Base-by-base conservation (phyloP, 2,797 vertebrate species). In the Sebastes paucispinis region DNA sequence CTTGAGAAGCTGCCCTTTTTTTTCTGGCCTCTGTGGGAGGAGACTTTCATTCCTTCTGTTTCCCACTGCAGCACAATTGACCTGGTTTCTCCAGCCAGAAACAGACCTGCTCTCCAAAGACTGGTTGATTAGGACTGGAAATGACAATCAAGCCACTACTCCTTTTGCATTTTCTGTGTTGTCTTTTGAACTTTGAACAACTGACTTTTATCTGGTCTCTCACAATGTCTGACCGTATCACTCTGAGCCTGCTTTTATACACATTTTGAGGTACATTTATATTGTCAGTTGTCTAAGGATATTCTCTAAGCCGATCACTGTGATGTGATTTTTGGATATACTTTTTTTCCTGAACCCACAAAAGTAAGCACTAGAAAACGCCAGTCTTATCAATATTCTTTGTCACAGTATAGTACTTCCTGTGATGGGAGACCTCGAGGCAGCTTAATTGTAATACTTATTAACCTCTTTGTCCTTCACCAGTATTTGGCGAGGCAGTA, bases 201-300 rank as follows among this genome's bases (percentile, higher is more conserved):
- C 16, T 81, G 81, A 70, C 77, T 84, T 89, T 88, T 73, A 25
- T 60, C 73, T 12, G 14, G 63, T 77, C 39, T n/a, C 83, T 87
- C 81, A 76, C 80, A 65, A 57, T 68, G 43, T 77, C 43, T 75
- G 69, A 88, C 80, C 76, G 5, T 58, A 58, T 86, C 89, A 89
- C 84, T 86, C 74, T 87, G 81, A 90, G 80, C 71, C 75, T 86
- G 84, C 65, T 93, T 94, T 92, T 93, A 60, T 92, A 92, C 84
- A 92, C 87, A 2, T 31, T 65, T 80, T 82, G 58, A 79, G 77
- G 70, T 89, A 76, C 68, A 36, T 91, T 89, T 88, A 16, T 88
- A 90, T 75, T 43, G 63, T 87, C 20, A 1, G 20, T 77, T 77
- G 60, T 87, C 31, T 72, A 71, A 62, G 24, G 22, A 69, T 77